phyloP scores from a whole-genome alignment of 2,797 vertebrate species.

The Ptychadena robeensis region DNA sequence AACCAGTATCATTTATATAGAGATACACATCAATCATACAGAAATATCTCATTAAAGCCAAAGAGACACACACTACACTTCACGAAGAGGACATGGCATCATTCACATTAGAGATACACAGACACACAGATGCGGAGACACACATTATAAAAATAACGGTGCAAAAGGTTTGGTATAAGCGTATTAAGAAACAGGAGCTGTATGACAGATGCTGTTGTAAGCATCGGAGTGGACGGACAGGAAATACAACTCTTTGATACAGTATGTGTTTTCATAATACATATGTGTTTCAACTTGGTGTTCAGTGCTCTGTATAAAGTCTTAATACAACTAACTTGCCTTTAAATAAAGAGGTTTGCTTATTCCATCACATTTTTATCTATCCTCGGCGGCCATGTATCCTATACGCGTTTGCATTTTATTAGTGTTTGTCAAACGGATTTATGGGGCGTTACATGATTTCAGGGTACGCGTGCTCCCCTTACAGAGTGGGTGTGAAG shows the following conservation, averaged over 20 bases:
- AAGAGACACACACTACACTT: no score
- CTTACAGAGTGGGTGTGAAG: background rate
- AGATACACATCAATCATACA: no score
- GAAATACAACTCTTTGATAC: background rate
- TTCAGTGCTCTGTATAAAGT: background rate
- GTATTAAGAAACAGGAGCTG: no score
- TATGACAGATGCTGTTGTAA: no score
- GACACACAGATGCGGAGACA: no score
- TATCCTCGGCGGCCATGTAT: background rate
- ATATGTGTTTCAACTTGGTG: no score
- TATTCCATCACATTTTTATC: background rate
- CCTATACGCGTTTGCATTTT: background rate
- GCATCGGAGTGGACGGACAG: background rate
- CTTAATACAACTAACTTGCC: background rate
- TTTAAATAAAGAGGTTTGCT: background rate
- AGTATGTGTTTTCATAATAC: background rate
- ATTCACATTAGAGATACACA: no score
- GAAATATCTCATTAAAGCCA: no score
- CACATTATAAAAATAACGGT: no score
- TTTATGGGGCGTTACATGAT: slow-evolving; percentile 20
- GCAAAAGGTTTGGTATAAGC: no score
- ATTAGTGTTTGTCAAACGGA: background rate
- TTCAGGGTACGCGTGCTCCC: background rate
- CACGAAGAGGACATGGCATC: no score
- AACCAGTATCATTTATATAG: no score